Evolutionary conservation across 2,888 invertebrate genomes (phyloP).

Genomic region (Augochlorella aurata): DNA sequence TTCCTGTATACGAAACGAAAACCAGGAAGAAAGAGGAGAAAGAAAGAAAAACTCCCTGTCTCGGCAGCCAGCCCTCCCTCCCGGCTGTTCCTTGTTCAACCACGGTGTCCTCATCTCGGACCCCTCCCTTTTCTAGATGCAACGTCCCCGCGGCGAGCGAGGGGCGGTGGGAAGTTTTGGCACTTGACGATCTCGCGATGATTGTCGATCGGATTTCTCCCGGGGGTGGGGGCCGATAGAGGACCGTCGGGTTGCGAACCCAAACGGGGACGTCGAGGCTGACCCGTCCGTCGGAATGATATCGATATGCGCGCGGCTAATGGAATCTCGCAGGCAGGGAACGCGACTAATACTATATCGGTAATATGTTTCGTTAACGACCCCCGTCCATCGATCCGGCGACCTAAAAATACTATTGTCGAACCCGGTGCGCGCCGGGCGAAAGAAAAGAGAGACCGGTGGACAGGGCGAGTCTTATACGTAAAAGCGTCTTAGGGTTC

Average conservation of each 20-base stretch:
- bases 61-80: background rate
- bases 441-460: background rate
- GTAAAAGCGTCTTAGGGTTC: no score
- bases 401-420: conserved; percentile 46
- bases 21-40: conserved; percentile 11
- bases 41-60: background rate
- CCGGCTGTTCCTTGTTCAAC: conserved; percentile 29
- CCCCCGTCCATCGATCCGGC: conserved; percentile 26
- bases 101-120: background rate
- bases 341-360: conserved; percentile 30
- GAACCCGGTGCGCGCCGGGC: conserved; percentile 10
- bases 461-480: background rate
- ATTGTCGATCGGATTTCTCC: conserved; percentile 42
- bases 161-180: conserved; percentile 32
- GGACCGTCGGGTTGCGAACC: background rate
- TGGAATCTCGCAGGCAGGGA: conserved; percentile 27
- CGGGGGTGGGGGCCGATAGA: no score
- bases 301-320: conserved; percentile 25
- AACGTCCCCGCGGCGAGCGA: background rate
- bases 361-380: conserved; percentile 32
- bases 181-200: conserved; percentile 47
- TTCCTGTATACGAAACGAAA: conserved; percentile 53
- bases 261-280: background rate
- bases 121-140: background rate
- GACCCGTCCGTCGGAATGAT: conserved; percentile 9